These are phyloP conservation scores for Pararge aegeria DNA, from an alignment of 1,140 invertebrate species.

Conservation along the genomic window DNA sequence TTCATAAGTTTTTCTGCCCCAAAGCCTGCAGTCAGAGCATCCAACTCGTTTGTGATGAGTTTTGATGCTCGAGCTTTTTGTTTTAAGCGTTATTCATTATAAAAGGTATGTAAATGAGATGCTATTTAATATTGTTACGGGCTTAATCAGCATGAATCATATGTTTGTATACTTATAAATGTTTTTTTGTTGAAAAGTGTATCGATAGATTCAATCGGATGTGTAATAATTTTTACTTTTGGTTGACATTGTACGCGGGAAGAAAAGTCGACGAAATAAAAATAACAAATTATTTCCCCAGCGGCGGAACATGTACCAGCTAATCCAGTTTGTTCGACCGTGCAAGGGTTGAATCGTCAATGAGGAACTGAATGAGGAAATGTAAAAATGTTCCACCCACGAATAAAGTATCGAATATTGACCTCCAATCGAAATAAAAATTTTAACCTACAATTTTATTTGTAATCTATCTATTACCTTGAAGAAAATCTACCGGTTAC, in stretches of 20 bases:
- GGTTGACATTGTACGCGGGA: conserved; percentile 54
- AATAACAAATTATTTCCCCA: conserved; percentile 60
- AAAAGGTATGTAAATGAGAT: conserved; percentile 38
- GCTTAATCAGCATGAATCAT: not conserved
- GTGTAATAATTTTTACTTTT: conserved; percentile 60
- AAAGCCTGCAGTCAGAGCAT: conserved; percentile 69
- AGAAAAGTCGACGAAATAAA: conserved; percentile 43
- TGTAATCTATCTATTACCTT: too few relatives aligned
- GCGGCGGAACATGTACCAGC: conserved; percentile 63
- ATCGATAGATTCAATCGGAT: conserved; percentile 49
- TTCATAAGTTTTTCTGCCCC: conserved; percentile 77
- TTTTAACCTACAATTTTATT: too few relatives aligned
- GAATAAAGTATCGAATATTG: conserved; percentile 37
- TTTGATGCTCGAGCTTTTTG: conserved; percentile 53
- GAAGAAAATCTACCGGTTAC: too few relatives aligned
- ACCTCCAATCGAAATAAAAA: not conserved
- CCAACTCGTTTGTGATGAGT: conserved; percentile 67
- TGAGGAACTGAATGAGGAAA: conserved; percentile 59
- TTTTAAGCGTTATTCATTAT: conserved; percentile 50
- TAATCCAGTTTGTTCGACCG: conserved; percentile 76
- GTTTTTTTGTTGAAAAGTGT: too few relatives aligned
- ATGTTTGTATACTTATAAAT: too few relatives aligned
- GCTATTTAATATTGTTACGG: conserved; percentile 12
- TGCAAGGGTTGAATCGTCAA: conserved; percentile 75
- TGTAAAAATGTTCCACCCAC: conserved; percentile 57